Percentiles rank a stretch among this genome's conserved stretches.
phyloP scores from a whole-genome alignment of 2,888 invertebrate species.

The Lampropteryx suffumata region DNA sequence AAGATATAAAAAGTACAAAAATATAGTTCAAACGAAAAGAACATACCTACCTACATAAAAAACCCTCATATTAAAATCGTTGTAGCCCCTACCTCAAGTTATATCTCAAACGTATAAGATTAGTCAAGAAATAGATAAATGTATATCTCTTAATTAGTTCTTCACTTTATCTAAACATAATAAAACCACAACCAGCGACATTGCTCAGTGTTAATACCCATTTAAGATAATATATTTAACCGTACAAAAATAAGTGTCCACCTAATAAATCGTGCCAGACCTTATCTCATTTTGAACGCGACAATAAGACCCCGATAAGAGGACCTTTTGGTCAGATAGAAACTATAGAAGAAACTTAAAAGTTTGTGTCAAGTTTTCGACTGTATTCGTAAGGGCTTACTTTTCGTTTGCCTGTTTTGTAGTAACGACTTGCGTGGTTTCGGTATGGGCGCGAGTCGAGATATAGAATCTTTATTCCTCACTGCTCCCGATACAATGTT shows the following conservation, averaged over 20 bases:
- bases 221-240: slow-evolving; percentile 81
- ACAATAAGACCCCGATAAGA: slow-evolving; percentile 76
- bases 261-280: slow-evolving; percentile 74
- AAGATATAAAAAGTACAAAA: no score
- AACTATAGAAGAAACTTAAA: slow-evolving; percentile 27
- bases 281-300: slow-evolving; percentile 73
- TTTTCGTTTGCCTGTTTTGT: slow-evolving; percentile 36
- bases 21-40: no score
- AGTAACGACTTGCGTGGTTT: slow-evolving; percentile 50
- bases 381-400: slow-evolving; percentile 36
- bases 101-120: no score
- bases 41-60: no score
- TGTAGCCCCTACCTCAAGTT: no score
- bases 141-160: slow-evolving; percentile 32
- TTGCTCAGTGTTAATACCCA: slow-evolving; percentile 79
- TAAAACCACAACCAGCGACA: slow-evolving; percentile 66
- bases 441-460: slow-evolving; percentile 52
- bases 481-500: no score
- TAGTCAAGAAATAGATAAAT: not conserved
- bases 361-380: slow-evolving; percentile 52
- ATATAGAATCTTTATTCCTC: slow-evolving; percentile 20
- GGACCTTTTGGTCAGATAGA: slow-evolving; percentile 44
- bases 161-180: slow-evolving; percentile 52
- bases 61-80: no score
- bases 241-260: slow-evolving; percentile 78